These are phyloP conservation scores for Kuschelorhynchus macadamiae DNA, from an alignment of 2,888 invertebrate genomes.

Conservation along the genomic window DNA sequence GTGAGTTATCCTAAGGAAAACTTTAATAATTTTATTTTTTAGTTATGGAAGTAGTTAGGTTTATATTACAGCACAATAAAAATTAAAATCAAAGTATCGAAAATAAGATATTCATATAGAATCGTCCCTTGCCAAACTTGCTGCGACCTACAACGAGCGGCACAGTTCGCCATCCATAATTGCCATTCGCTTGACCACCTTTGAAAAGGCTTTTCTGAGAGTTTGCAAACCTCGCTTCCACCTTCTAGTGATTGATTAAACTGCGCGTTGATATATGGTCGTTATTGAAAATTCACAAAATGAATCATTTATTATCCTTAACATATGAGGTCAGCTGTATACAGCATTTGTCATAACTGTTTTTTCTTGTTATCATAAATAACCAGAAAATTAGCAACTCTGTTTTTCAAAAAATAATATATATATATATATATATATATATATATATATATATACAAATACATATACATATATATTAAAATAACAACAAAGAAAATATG, in stretches of 20 bases:
- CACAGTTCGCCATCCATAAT: conserved; percentile 58
- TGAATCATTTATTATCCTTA: conserved; percentile 39
- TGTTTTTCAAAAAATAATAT: too few relatives aligned
- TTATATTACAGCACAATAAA: too few relatives aligned
- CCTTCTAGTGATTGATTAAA: conserved; percentile 48
- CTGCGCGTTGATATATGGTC: conserved; percentile 45
- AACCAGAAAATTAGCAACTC: too few relatives aligned
- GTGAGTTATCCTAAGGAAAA: too few relatives aligned
- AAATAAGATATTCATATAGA: not conserved
- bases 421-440: too few relatives aligned
- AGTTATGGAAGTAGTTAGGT: too few relatives aligned
- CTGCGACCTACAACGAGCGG: conserved; percentile 7
- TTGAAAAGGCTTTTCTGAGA: conserved; percentile 58
- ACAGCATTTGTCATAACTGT: not conserved
- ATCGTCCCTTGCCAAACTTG: not conserved
- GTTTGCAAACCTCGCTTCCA: conserved; percentile 41
- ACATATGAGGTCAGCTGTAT: conserved; percentile 17
- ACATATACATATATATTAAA: too few relatives aligned
- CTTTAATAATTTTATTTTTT: too few relatives aligned
- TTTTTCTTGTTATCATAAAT: too few relatives aligned
- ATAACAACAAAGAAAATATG: too few relatives aligned
- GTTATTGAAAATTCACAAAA: conserved; percentile 44
- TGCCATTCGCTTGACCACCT: conserved; percentile 64
- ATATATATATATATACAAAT: too few relatives aligned
- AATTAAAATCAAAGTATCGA: too few relatives aligned